phyloP scores from a whole-genome alignment of 2,113 vertebrate genomes.

The Hyperoodon ampullatus region DNA sequence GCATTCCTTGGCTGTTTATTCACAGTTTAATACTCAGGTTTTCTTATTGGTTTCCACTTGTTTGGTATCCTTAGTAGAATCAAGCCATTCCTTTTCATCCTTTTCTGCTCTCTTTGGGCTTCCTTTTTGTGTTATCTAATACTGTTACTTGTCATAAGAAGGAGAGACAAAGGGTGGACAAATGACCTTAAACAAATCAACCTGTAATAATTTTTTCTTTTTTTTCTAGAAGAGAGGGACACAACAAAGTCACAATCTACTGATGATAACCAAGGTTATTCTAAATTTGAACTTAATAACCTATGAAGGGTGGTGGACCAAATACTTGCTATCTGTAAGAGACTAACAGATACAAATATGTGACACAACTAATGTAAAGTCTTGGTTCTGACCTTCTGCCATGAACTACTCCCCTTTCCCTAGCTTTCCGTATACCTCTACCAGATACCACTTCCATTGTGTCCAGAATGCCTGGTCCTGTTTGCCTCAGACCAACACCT shows the following conservation, averaged over 20 bases:
- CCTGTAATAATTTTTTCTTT: background rate
- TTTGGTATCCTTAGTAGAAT: background rate
- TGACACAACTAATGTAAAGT: background rate
- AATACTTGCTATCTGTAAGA: background rate
- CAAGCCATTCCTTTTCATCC: background rate
- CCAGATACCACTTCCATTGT: background rate
- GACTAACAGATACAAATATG: background rate
- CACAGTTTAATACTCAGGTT: background rate
- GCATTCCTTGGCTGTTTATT: background rate
- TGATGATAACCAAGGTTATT: background rate
- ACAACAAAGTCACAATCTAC: background rate
- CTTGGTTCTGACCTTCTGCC: background rate
- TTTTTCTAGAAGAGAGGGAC: background rate
- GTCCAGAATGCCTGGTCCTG: background rate
- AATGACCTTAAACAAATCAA: background rate
- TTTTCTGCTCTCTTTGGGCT: background rate
- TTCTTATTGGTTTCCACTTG: background rate
- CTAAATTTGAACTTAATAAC: background rate
- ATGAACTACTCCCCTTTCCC: background rate
- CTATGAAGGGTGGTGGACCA: background rate
- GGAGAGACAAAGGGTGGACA: background rate
- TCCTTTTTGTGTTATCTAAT: background rate
- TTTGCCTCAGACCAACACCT: background rate
- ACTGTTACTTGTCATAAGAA: background rate
- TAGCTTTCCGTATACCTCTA: background rate